Evolutionary conservation across 2,888 invertebrate species (phyloP).

Genomic region (Dasypolia templi): DNA sequence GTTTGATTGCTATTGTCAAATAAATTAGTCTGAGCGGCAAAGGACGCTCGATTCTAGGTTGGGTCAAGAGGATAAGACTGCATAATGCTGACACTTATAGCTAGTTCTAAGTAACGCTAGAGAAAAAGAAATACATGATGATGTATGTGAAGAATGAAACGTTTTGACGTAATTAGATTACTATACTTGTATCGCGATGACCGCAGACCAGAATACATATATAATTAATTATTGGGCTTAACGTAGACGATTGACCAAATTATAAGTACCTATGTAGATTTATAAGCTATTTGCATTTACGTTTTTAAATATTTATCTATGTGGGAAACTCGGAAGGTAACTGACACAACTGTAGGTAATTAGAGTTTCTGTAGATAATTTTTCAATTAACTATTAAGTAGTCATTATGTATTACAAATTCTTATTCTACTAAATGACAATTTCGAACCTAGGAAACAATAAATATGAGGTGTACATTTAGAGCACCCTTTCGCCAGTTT

Average conservation of each 20-base stretch:
- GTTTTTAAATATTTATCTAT: slow-evolving; percentile 9
- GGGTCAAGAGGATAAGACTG: background rate
- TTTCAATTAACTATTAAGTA: background rate
- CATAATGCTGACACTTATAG: background rate
- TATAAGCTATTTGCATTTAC: slow-evolving; percentile 9
- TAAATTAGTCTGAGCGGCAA: slow-evolving; percentile 27
- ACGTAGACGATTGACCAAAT: background rate
- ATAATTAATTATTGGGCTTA: slow-evolving; percentile 3
- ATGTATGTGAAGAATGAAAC: background rate
- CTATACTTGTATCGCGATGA: background rate
- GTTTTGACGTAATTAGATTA: background rate
- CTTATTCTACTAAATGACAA: background rate
- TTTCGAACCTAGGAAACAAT: too few species aligned
- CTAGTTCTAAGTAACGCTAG: background rate
- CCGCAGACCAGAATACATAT: background rate
- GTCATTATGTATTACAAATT: background rate
- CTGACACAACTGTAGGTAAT: slow-evolving; percentile 3
- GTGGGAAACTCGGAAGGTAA: slow-evolving; percentile 3
- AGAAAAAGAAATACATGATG: background rate
- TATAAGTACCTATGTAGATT: slow-evolving; percentile 16
- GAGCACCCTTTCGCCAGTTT: background rate
- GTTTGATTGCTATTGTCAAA: slow-evolving; percentile 9
- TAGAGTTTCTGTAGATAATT: background rate
- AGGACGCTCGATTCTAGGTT: slow-evolving; percentile 5
- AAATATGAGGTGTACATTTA: background rate